Evolutionary conservation across 2,113 vertebrate species (phyloP).

Genomic region (Rhinoptilus africanus): DNA sequence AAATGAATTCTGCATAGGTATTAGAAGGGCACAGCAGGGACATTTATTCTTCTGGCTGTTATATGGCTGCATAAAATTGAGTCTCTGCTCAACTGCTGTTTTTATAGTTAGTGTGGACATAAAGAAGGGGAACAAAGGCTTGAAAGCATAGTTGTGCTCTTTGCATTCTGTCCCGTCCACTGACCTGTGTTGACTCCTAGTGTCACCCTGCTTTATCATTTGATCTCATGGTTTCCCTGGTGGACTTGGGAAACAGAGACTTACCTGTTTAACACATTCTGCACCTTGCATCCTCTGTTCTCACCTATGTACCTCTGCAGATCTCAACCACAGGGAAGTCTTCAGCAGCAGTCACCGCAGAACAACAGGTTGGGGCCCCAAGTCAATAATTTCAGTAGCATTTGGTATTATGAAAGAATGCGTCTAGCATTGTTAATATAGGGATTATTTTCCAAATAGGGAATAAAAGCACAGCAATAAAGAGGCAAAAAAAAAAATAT

Average conservation of each 20-base stretch:
- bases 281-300: not conserved
- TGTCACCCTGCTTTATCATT: not conserved
- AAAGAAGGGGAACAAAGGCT: not conserved
- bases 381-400: not conserved
- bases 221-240: not conserved
- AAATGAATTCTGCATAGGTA: not conserved
- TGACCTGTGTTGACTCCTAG: not conserved
- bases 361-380: not conserved
- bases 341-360: not conserved
- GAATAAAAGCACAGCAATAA: not conserved
- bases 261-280: rapidly evolving
- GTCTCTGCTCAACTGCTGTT: not conserved
- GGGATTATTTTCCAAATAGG: not conserved
- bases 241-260: not conserved
- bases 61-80: not conserved
- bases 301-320: not conserved
- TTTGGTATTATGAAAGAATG: not conserved
- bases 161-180: not conserved
- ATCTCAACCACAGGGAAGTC: not conserved
- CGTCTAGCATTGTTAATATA: not conserved
- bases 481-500: not conserved
- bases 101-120: not conserved
- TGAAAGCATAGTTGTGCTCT: not conserved
- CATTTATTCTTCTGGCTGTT: not conserved
- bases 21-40: not conserved